These are phyloP conservation scores for Mythimna lalbum DNA, from an alignment of 2,888 invertebrate species.

Conservation along the genomic window DNA sequence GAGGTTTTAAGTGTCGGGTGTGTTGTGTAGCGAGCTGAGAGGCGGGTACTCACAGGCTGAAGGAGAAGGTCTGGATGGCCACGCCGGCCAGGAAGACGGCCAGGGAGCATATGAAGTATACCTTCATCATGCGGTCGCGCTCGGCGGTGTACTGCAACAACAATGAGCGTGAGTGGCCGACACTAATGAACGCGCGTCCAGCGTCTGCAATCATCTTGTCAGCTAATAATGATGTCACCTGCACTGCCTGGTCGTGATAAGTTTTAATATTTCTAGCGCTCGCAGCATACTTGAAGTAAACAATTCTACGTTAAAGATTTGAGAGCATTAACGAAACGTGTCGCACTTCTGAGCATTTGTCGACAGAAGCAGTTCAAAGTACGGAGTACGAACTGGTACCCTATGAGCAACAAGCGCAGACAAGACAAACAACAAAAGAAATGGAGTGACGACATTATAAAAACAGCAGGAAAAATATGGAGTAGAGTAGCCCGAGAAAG, in stretches of 20 bases:
- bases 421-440: too few relatives aligned
- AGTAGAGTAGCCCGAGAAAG: too few relatives aligned
- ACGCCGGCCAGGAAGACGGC: constrained; percentile 93
- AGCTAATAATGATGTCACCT: background rate
- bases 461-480: too few relatives aligned
- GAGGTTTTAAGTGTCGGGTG: background rate
- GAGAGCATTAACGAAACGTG: background rate
- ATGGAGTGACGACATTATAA: too few relatives aligned
- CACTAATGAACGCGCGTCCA: too few relatives aligned
- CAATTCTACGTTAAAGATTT: background rate
- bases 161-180: background rate
- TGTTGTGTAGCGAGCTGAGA: background rate
- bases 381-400: too few relatives aligned
- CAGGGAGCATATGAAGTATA: constrained; percentile 96
- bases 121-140: constrained; percentile 95
- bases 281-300: background rate
- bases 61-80: constrained; percentile 92
- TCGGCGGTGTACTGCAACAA: constrained; percentile 94
- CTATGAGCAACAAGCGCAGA: too few relatives aligned
- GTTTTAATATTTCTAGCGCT: background rate
- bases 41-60: constrained; percentile 90
- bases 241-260: background rate
- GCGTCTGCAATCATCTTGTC: background rate
- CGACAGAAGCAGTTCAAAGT: too few relatives aligned
- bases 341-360: background rate